phyloP scores from a whole-genome alignment of 1,140 invertebrate species.

The Drosophila bipectinata region DNA sequence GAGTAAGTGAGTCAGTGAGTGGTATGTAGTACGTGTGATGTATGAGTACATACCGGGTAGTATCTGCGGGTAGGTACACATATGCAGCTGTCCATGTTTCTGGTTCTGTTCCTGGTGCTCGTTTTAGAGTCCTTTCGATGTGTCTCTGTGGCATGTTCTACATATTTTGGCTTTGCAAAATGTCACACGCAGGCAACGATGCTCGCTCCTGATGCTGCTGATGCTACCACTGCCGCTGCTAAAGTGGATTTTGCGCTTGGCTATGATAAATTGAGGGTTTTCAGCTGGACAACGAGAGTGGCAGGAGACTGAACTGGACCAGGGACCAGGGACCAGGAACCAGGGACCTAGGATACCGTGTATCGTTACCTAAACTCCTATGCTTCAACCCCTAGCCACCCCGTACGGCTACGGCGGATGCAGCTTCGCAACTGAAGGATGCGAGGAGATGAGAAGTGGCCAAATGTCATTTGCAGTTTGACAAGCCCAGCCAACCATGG shows the following conservation, averaged over 20 bases:
- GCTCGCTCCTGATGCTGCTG: slow-evolving; percentile 46
- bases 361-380: slow-evolving; percentile 52
- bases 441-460: slow-evolving; percentile 66
- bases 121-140: slow-evolving; percentile 22
- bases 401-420: slow-evolving; percentile 27
- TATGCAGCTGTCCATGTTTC: background rate
- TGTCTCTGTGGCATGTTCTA: slow-evolving; percentile 72
- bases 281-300: slow-evolving; percentile 38
- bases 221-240: slow-evolving; percentile 15
- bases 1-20: slow-evolving; percentile 15
- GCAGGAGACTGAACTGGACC: slow-evolving; percentile 20
- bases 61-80: background rate
- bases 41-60: background rate
- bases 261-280: slow-evolving; percentile 77
- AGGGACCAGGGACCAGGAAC: too few relatives aligned
- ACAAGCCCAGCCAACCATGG: slow-evolving; percentile 43
- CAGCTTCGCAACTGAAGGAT: slow-evolving; percentile 18
- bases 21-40: slow-evolving; percentile 11
- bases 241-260: slow-evolving; percentile 79
- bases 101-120: background rate
- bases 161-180: slow-evolving; percentile 81
- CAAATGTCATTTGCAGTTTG: slow-evolving; percentile 80
- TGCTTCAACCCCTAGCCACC: slow-evolving; percentile 33
- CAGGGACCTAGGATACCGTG: slow-evolving; percentile 10
- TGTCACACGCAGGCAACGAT: slow-evolving; percentile 79